These are phyloP conservation scores for Artemia franciscana DNA, from an alignment of 1,140 invertebrate species.

Conservation along the genomic window DNA sequence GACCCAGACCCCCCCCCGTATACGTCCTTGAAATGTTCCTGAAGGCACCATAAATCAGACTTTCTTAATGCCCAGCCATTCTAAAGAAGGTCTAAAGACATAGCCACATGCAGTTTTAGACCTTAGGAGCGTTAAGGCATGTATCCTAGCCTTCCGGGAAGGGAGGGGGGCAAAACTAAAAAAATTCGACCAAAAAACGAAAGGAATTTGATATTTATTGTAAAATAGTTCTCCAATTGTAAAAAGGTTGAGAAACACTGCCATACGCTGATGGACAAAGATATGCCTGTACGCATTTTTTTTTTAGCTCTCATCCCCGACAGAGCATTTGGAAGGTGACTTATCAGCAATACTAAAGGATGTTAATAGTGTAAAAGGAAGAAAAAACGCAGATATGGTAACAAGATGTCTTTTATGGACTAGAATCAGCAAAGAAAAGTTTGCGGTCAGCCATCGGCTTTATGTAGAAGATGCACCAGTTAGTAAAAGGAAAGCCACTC, in stretches of 20 bases:
- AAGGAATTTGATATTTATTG: not conserved
- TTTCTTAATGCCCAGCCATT: too few relatives aligned
- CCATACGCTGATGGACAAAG: too few relatives aligned
- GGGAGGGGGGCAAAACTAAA: too few relatives aligned
- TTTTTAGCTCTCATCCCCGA: constrained; percentile 42
- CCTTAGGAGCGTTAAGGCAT: too few relatives aligned
- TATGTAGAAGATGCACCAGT: constrained; percentile 19
- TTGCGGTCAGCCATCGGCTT: constrained; percentile 35
- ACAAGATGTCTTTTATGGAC: constrained; percentile 28
- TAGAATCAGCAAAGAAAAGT: constrained; percentile 31
- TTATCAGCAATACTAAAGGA: constrained; percentile 34
- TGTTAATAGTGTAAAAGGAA: constrained; percentile 31
- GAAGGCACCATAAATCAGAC: too few relatives aligned
- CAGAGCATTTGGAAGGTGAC: constrained; percentile 40
- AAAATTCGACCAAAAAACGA: too few relatives aligned
- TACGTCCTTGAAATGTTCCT: too few relatives aligned
- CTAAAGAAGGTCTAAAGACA: too few relatives aligned
- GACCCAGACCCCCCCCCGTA: too few relatives aligned
- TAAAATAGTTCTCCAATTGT: constrained; percentile 1
- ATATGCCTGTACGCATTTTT: constrained; percentile 8
- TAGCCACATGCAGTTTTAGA: too few relatives aligned
- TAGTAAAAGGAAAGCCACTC: constrained; percentile 6
- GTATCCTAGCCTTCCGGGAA: too few relatives aligned
- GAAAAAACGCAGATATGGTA: constrained; percentile 36
- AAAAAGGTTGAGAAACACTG: too few relatives aligned